Base-by-base conservation (phyloP, 2,113 vertebrate genomes). In the Corythoichthys haematopterus region DNA sequence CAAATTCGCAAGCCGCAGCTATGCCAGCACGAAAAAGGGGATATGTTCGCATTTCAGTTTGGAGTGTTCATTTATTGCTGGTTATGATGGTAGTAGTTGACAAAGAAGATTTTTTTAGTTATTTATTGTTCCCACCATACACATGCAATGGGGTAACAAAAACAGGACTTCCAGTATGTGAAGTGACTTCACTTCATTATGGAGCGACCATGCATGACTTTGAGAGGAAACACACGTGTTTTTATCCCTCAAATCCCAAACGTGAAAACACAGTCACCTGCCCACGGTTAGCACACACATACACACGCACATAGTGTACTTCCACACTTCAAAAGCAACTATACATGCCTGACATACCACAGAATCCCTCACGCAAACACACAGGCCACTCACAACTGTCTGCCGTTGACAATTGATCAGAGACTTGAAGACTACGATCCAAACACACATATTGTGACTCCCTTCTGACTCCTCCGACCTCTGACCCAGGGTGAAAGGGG, bases 321-420 rank as follows among this genome's bases (percentile, higher is more conserved):
- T 14, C 46, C 36, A 68, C 51, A 40, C 62, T 47, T 65, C 33
- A 59, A 55, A 76, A 64, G 64, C 36, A 66, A 66, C 56, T 47
- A 67, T 61, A 80, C 72, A 79, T 78, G 60, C 76, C 69, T 66
- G 64, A 71, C 72, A 87, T 81, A 74, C 79, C 84, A 70, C 68
- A 40, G 35, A 70, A 60, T 73, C 56, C 7, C 56, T 71, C 67
- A 48, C 55, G 71, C 53, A 69, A 71, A 74, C 69, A 59, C 65
- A 74, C 9, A 50, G 74, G 73, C 72, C 60, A 69, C 63, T 81
- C 79, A 74, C n/a, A 78, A 83, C 78, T 82, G 76, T 85, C 79
- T 64, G 16, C 20, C 33, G 2, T 57, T 82, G 81, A 84, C 75
- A 81, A 76, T 4, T 82, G 84, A 83, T 89, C 82, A 84, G 77